Evolutionary conservation across 2,797 vertebrate genomes (phyloP).

Genomic region (Sebastiscus tertius): DNA sequence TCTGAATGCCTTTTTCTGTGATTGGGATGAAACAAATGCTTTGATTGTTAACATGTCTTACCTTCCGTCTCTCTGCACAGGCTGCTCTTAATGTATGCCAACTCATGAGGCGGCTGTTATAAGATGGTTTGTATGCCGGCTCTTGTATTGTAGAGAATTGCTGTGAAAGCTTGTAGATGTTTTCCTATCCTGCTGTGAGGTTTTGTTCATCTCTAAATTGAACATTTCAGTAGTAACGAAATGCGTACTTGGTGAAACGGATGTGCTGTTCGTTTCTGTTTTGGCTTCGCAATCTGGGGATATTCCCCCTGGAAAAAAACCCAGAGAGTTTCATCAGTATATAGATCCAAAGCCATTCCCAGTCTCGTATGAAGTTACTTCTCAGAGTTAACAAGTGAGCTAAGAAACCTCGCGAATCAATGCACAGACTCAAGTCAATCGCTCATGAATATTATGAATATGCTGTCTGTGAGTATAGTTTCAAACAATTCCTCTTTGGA

Average conservation of each 20-base stretch:
- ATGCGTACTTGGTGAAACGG: background rate
- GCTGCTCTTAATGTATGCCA: constrained; percentile 7
- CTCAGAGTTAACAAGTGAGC: constrained; percentile 40
- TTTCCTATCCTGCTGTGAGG: constrained; percentile 2
- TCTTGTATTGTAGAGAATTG: background rate
- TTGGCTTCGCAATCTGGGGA: constrained; percentile 5
- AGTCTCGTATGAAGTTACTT: constrained; percentile 21
- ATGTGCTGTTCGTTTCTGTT: constrained; percentile 28
- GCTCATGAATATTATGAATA: constrained; percentile 50
- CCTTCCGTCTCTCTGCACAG: background rate
- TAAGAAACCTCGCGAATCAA: constrained; percentile 29
- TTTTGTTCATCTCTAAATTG: constrained; percentile 45
- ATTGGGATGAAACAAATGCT: constrained; percentile 47
- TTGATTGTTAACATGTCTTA: constrained; percentile 26
- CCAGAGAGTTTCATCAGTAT: constrained; percentile 17
- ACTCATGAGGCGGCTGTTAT: background rate
- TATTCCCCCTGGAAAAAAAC: background rate
- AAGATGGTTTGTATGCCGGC: background rate
- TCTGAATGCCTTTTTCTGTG: constrained; percentile 46
- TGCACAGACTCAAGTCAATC: constrained; percentile 24
- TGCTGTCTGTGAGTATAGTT: constrained; percentile 13
- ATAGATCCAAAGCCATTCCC: constrained; percentile 8
- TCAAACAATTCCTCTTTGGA: constrained; percentile 9
- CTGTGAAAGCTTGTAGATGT: constrained; percentile 20
- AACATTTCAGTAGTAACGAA: constrained; percentile 22